Base-by-base conservation (phyloP, 2,888 invertebrate genomes). In the Plemyria rubiginata region DNA sequence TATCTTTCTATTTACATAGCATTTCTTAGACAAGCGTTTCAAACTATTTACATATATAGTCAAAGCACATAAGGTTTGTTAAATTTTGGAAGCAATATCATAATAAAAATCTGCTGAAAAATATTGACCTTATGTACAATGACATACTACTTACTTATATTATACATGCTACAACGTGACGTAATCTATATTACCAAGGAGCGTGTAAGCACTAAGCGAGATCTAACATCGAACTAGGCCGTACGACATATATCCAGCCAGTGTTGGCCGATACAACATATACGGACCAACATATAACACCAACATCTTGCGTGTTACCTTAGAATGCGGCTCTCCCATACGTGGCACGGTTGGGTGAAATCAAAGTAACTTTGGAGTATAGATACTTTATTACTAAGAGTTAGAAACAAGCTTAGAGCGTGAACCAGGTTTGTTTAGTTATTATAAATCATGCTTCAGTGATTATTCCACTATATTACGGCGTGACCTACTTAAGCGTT, bases 341-440 rank as follows among this genome's bases (percentile, higher is more conserved):
- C 84, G 87, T 81, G 82, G 87, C 88, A 84, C 82, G 80, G 84
- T 79, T 76, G 85, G 90, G 87, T 88, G 88, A 89, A 92, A 92
- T 92, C 81, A 92, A 92, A 91, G 86, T 88, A 85, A 91, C 88
- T 90, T 89, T 90, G 89, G 92, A 91, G 85, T 92, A 92, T 82
- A 91, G 86, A 88, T 90, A 91, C 86, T 92, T 92, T 92, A 92
- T 92, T 92, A 91, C 89, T 91, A 91, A 85, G 78, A 71, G 86
- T 89, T 85, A 84, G 81, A 84, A 84, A 86, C 81, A 90, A 90
- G 91, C 90, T 48, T 32, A 32, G 87, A 81, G 78, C 78, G 70
- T 79, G 79, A 76, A 80, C 76, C 72, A 84, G 76, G 77, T 81
- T 76, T 73, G 76, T 77, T 73, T 71, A 71, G 65, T 70, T 70